Evolutionary conservation across 2,797 vertebrate species (phyloP).

Genomic region (Falco naumanni): DNA sequence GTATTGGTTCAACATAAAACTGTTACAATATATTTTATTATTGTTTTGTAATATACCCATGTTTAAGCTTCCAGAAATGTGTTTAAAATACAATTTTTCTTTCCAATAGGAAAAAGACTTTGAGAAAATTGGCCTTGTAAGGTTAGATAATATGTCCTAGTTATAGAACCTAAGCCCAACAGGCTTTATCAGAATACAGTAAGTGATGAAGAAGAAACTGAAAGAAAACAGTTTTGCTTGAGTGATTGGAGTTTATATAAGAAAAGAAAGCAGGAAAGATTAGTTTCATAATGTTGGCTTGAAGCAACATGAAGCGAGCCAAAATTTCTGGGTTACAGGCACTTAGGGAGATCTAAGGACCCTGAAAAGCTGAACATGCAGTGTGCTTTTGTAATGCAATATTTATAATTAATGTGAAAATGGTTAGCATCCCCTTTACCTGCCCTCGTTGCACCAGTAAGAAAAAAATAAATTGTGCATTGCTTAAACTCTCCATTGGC

Average conservation of each 20-base stretch:
- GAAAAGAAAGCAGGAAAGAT: conserved; percentile 25
- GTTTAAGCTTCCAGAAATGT: background rate
- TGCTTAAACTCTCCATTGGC: conserved; percentile 31
- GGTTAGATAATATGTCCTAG: background rate
- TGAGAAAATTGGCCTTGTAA: background rate
- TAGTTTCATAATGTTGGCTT: background rate
- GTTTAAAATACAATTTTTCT: background rate
- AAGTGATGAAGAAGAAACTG: background rate
- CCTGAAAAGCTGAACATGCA: background rate
- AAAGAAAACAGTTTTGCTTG: conserved; percentile 31
- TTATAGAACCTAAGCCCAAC: background rate
- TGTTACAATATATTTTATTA: background rate
- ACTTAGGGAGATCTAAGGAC: background rate
- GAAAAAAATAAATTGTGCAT: conserved; percentile 46
- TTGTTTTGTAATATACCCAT: background rate
- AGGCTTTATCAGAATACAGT: background rate
- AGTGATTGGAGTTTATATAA: background rate
- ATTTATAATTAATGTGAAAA: conserved; percentile 41
- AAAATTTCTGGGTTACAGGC: background rate
- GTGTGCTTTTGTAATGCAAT: background rate
- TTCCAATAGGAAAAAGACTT: background rate
- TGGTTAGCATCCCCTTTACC: conserved; percentile 16
- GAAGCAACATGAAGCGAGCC: background rate
- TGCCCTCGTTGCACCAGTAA: background rate
- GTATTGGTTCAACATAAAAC: background rate